Evolutionary conservation across 2,113 vertebrate genomes (phyloP).

Genomic region (Pheucticus melanocephalus): DNA sequence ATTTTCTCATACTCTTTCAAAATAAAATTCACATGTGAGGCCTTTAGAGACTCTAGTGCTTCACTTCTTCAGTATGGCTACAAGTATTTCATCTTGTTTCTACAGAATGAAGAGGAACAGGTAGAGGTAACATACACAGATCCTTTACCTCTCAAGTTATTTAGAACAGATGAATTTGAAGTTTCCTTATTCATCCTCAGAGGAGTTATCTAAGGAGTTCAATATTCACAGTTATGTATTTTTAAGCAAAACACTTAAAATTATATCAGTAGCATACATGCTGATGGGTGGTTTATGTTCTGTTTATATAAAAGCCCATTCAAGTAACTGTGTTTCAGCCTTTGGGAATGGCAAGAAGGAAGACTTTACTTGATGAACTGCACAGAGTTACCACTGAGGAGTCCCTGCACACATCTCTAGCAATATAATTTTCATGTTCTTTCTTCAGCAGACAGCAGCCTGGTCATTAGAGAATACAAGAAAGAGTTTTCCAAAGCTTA

Average conservation of each 20-base stretch:
- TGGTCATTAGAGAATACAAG: not conserved
- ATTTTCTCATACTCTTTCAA: not conserved
- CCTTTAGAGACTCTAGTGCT: not conserved
- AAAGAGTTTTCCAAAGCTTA: not conserved
- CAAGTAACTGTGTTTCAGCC: not conserved
- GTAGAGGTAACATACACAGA: not conserved
- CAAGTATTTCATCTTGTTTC: not conserved
- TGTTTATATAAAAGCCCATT: slow-evolving; percentile 5
- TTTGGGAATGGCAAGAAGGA: not conserved
- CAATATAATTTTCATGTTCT: not conserved
- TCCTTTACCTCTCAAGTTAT: not conserved
- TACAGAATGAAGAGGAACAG: not conserved
- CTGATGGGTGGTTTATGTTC: not conserved
- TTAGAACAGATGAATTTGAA: slow-evolving; percentile 5
- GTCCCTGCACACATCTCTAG: not conserved
- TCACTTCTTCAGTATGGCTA: not conserved
- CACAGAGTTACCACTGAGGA: not conserved
- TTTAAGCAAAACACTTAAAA: slow-evolving; percentile 39
- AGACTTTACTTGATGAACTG: not conserved
- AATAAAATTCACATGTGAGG: not conserved
- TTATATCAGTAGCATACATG: not conserved
- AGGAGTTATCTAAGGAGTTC: not conserved
- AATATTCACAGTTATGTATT: slow-evolving; percentile 15
- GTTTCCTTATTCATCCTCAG: not conserved
- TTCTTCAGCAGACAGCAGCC: not conserved